phyloP scores from a whole-genome alignment of 2,113 vertebrate genomes.

The Hypocryptadius cinnamomeus region DNA sequence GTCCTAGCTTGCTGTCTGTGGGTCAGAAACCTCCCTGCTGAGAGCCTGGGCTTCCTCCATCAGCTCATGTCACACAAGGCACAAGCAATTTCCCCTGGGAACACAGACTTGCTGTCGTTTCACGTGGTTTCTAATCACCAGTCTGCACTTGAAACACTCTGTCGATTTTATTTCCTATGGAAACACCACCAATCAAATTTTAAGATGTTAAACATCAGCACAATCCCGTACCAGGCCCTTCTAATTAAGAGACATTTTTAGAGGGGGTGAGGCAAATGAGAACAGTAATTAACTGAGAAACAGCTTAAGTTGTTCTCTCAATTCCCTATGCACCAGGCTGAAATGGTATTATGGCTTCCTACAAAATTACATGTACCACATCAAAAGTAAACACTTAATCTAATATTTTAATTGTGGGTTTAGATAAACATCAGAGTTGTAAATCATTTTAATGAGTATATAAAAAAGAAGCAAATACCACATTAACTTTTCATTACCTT shows the following conservation, averaged over 20 bases:
- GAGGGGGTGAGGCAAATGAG: neutral
- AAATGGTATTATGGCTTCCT: neutral
- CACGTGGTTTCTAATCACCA: neutral
- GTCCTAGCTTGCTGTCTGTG: rapidly evolving
- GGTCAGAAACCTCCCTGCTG: neutral
- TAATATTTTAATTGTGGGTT: constrained; percentile 37
- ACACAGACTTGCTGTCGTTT: rapidly evolving
- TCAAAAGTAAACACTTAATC: constrained; percentile 37
- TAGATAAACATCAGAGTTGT: neutral
- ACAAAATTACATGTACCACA: neutral
- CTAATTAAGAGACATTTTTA: neutral
- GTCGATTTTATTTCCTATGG: neutral
- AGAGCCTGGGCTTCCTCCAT: neutral
- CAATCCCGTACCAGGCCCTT: neutral
- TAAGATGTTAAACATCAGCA: neutral
- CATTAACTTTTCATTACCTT: constrained; percentile 48
- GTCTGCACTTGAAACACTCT: neutral
- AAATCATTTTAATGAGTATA: constrained; percentile 32
- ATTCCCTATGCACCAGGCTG: neutral
- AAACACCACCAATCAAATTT: neutral
- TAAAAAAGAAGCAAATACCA: constrained; percentile 14
- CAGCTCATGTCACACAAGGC: neutral
- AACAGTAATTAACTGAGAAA: constrained; percentile 23
- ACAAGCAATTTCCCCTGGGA: neutral
- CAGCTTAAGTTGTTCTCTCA: neutral